phyloP scores from a whole-genome alignment of 92 coral and sea anemone species.

The Diadumene lineata region DNA sequence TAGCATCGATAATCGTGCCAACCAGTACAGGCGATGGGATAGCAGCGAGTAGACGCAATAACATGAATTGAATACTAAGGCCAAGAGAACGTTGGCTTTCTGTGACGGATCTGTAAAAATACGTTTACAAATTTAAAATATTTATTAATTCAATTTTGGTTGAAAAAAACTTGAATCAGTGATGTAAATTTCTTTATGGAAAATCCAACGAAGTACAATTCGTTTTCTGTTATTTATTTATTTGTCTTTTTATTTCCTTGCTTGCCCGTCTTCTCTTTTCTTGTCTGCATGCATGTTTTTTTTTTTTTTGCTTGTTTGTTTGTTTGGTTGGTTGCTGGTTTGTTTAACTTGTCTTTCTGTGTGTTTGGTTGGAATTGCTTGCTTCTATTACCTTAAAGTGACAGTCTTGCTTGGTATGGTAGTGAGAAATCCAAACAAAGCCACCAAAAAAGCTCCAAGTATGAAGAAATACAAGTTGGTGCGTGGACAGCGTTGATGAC shows the following conservation, averaged over 20 bases:
- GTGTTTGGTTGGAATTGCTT: no score
- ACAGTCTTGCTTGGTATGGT: conserved; percentile 38
- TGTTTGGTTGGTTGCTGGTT: no score
- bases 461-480: neutral
- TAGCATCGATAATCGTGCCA: conserved; percentile 55
- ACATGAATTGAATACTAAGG: conserved; percentile 75
- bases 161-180: conserved; percentile 10
- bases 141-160: no score
- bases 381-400: conserved; percentile 28
- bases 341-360: no score
- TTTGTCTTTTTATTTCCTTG: no score
- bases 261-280: no score
- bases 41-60: conserved; percentile 56
- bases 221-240: no score
- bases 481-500: conserved; percentile 17
- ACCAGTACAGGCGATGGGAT: conserved; percentile 72
- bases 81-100: conserved; percentile 78
- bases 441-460: neutral
- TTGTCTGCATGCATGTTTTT: no score
- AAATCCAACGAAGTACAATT: no score
- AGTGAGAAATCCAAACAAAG: conserved; percentile 22
- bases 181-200: no score
- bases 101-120: conserved; percentile 67
- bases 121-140: neutral
- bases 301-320: no score